Evolutionary conservation across 1,140 invertebrate genomes (phyloP).

Genomic region (Metopolophium dirhodum): DNA sequence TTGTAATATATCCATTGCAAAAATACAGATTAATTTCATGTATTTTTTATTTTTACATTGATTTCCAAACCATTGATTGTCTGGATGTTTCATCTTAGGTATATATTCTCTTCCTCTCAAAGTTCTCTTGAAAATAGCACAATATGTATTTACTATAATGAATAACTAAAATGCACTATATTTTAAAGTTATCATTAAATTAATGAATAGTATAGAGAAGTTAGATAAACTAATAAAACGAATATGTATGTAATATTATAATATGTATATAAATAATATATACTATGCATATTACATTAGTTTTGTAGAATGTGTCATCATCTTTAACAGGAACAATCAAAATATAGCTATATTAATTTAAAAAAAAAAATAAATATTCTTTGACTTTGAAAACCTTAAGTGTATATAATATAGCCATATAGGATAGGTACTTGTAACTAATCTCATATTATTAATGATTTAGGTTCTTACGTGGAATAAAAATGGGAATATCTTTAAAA

Average conservation of each 20-base stretch:
- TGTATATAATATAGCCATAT: not conserved
- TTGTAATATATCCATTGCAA: not conserved
- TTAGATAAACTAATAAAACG: not conserved
- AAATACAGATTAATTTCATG: conserved; percentile 25
- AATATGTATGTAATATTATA: not conserved
- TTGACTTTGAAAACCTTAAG: not conserved
- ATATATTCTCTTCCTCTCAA: not conserved
- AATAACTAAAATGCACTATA: not conserved
- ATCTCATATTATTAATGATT: not conserved
- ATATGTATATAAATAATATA: too few relatives aligned
- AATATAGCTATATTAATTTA: not conserved
- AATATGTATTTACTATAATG: not conserved
- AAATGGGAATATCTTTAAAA: not conserved
- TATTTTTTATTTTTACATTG: conserved; percentile 25
- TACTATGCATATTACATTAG: too few relatives aligned
- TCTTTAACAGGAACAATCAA: too few relatives aligned
- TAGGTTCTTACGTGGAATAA: conserved; percentile 12
- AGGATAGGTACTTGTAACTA: too few relatives aligned
- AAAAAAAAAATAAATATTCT: not conserved
- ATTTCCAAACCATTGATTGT: not conserved
- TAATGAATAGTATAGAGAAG: not conserved
- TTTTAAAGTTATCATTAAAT: not conserved
- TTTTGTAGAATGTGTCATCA: too few relatives aligned
- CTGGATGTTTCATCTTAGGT: conserved; percentile 26
- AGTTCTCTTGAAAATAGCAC: not conserved